Conservation (phyloP, 2,888 invertebrate genomes). For the Apamea crenata region DNA sequence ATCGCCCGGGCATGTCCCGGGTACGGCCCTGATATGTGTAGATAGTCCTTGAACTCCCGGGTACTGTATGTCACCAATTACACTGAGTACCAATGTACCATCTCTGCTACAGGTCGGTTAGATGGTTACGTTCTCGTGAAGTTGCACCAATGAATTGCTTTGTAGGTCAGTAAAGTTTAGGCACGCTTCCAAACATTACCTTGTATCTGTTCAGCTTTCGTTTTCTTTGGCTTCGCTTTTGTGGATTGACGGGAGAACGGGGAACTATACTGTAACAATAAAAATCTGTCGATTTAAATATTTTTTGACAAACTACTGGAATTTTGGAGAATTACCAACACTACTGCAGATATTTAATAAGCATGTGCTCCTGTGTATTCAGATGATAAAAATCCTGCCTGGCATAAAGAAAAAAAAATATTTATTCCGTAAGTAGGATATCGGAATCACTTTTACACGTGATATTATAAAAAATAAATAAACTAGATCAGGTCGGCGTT, state of each 20-base stretch:
- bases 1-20: background rate
- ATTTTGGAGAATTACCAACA: background rate
- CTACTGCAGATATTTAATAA: background rate
- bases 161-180: conserved; percentile 88
- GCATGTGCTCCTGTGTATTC: background rate
- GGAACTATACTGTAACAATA: background rate
- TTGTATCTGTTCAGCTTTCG: conserved; percentile 71
- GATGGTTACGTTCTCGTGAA: conserved; percentile 87
- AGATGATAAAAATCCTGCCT: background rate
- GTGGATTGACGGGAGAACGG: conserved; percentile 43
- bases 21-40: background rate
- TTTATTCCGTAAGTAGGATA: too few species aligned
- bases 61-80: conserved; percentile 12
- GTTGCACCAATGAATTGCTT: conserved; percentile 87
- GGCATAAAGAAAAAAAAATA: background rate
- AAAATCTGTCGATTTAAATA: background rate
- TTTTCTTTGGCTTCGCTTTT: conserved; percentile 69
- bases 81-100: conserved; percentile 67
- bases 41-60: background rate
- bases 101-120: conserved; percentile 88
- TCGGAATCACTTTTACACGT: too few species aligned
- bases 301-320: background rate
- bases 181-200: conserved; percentile 78
- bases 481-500: too few species aligned
- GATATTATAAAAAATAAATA: too few species aligned